Evolutionary conservation across 2,113 vertebrate genomes (phyloP).

Genomic region (Sus scrofa): DNA sequence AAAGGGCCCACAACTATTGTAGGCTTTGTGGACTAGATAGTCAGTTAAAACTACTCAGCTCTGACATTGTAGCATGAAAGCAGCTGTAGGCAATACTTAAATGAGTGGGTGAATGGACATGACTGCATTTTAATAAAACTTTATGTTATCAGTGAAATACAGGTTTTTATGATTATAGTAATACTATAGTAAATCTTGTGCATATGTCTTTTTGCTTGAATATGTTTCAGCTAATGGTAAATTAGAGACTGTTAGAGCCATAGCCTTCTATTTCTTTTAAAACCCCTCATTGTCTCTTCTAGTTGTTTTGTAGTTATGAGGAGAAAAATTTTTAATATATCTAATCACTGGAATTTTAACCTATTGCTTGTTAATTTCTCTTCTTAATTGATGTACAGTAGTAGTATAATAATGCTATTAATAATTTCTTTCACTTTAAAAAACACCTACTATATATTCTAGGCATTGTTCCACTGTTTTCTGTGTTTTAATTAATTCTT

Average conservation of each 20-base stretch:
- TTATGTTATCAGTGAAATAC: neutral
- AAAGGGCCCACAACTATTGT: neutral
- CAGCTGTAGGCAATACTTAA: neutral
- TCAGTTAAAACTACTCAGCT: neutral
- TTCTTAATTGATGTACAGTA: neutral
- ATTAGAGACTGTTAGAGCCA: neutral
- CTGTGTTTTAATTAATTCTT: neutral
- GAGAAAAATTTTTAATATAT: neutral
- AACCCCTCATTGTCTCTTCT: neutral
- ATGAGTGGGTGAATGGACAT: neutral
- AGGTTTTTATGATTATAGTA: neutral
- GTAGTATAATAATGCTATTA: conserved; percentile 10
- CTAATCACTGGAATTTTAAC: conserved; percentile 31
- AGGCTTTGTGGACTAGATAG: neutral
- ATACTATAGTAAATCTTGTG: neutral
- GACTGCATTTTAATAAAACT: conserved; percentile 35
- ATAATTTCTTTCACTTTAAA: neutral
- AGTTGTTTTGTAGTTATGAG: conserved; percentile 22
- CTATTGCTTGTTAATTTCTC: neutral
- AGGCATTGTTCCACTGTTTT: neutral
- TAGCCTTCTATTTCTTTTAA: conserved; percentile 28
- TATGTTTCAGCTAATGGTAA: neutral
- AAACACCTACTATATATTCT: neutral
- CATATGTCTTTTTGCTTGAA: neutral
- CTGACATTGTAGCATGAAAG: neutral